Evolutionary conservation across 2,113 vertebrate species (phyloP).

Genomic region (Marmota monax): DNA sequence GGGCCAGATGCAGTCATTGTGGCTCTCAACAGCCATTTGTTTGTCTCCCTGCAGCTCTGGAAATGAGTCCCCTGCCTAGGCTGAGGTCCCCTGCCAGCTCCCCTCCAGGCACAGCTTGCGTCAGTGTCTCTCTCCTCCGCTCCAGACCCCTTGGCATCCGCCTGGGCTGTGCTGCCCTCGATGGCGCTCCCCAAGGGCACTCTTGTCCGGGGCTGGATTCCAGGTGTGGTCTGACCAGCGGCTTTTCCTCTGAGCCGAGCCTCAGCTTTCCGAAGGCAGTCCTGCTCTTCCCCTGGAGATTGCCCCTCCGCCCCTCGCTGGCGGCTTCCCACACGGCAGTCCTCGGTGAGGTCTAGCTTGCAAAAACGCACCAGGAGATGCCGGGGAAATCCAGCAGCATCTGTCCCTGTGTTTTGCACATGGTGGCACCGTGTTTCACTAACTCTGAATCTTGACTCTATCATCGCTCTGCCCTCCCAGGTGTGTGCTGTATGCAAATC

Average conservation of each 20-base stretch:
- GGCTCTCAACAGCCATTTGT: not conserved
- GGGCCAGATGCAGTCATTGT: not conserved
- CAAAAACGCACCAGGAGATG: accelerated
- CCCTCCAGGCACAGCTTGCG: not conserved
- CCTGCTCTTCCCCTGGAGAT: accelerated
- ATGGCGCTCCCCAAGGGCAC: accelerated
- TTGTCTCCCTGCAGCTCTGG: not conserved
- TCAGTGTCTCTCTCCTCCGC: accelerated
- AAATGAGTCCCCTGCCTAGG: not conserved
- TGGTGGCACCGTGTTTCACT: not conserved
- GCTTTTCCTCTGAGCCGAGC: not conserved
- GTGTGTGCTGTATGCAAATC: accelerated
- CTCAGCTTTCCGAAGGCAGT: accelerated
- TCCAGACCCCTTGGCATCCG: not conserved
- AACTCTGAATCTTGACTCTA: not conserved
- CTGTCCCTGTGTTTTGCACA: not conserved
- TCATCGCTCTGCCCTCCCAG: not conserved
- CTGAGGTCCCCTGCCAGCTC: not conserved
- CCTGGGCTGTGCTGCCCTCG: not conserved
- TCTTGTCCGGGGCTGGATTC: no score
- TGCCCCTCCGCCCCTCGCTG: accelerated
- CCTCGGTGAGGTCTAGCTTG: not conserved
- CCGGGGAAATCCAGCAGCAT: accelerated
- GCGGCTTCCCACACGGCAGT: accelerated
- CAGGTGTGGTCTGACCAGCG: accelerated